Evolutionary conservation across 2,797 vertebrate genomes (phyloP), one percentile per base, ranked within the genome.

Genomic region (Urocyon cinereoargenteus): DNA sequence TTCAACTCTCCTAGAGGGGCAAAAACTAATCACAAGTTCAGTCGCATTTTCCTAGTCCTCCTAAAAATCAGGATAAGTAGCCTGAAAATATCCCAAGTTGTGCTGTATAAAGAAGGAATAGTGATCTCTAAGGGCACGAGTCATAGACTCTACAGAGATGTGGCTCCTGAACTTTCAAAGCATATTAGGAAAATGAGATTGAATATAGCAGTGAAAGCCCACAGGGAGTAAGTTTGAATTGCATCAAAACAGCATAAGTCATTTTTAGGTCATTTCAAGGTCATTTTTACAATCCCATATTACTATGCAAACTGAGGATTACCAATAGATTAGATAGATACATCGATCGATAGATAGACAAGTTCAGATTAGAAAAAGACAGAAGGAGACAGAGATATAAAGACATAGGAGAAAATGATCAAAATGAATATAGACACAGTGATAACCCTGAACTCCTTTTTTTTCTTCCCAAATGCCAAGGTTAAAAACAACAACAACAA

Each of bases 21-120:
- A 70, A 95, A 96, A 49, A 31, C 70, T 49, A 94, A 95, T 78
- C 68, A 81, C 22, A 77, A 96, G 21, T 72, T 91, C 40, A 90
- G 61, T 2, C 78, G 34, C 13, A 66, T 61, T 94, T 96, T 94
- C 8, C 49, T 94, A 53, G 11, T 88, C 45, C 24, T 85, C 11
- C 73, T 86, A 81, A 94, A 87, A 94, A 77, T 73, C 57, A 53
- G 88, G 21, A 82, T 40, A 40, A 75, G 9, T 26, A 86, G 45
- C n/a, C 21, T 88, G 64, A 87, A 93, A 87, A 73, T 85, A 93
- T 73, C 31, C 62, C 75, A 91, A 92, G 49, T 73, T 5, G 36
- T 22, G 3, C 11, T 85, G 59, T 94, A 73, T 12, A 70, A 97
- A 62, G 34, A 90, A 94, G 85, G 18, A 94, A 61, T 36, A 66